Evolutionary conservation across 2,888 invertebrate genomes (phyloP), one percentile per base, ranked within the genome.

Genomic region (Tiliacea aurago): DNA sequence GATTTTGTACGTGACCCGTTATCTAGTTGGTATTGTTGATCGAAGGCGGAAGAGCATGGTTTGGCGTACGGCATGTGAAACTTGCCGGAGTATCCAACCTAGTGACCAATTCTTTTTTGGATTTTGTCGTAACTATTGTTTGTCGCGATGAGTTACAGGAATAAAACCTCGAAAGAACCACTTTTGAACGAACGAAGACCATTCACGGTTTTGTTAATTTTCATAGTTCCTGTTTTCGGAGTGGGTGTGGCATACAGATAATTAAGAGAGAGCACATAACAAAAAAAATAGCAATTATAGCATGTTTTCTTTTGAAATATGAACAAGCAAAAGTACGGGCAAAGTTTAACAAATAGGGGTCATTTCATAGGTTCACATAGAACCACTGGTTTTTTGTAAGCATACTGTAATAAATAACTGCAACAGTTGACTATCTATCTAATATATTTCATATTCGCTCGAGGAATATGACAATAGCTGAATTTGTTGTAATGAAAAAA

Each of bases 1-100:
- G n/a, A n/a, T n/a, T n/a, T n/a, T n/a, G n/a, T n/a, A n/a, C n/a
- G n/a, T n/a, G n/a, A n/a, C n/a, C n/a, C n/a, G n/a, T n/a, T n/a
- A n/a, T n/a, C n/a, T n/a, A n/a, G n/a, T n/a, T n/a, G n/a, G n/a
- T n/a, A n/a, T n/a, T n/a, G n/a, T n/a, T n/a, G n/a, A n/a, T n/a
- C n/a, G n/a, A n/a, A n/a, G n/a, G n/a, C n/a, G n/a, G 47, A 56
- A 41, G 15, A 64, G 53, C 45, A 64, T 58, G 62, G 61, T 61
- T 76, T 58, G 47, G 37, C 13, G 45, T 37, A 62, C 62, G 58
- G 51, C 53, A 73, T 68, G 61, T 41, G 59, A 59, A 81, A 79
- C 64, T 79, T 75, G 64, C 51, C 20, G 70, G 23, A 64, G 66
- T 51, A 61, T 41, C 53, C 41, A 23, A 62, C 61, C 61, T 71